These are phyloP conservation scores for Cyanoderma ruficeps DNA, from an alignment of 2,113 vertebrate species.

Conservation along the genomic window DNA sequence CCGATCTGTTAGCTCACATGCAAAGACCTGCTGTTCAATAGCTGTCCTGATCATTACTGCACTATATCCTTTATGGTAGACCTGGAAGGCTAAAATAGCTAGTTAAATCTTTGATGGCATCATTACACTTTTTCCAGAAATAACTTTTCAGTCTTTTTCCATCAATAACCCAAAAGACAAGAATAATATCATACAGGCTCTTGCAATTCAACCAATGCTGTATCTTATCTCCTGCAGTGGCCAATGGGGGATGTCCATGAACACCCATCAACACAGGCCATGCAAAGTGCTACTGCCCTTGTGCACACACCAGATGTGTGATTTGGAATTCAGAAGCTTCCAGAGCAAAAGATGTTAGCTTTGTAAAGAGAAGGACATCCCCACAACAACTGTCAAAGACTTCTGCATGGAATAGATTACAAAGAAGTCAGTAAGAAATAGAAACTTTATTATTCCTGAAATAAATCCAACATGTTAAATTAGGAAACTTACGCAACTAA, in stretches of 20 bases:
- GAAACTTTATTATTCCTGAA: slow-evolving; percentile 6
- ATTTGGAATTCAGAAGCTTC: not conserved
- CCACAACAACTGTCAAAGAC: not conserved
- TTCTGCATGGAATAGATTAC: not conserved
- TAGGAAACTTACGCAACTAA: slow-evolving; percentile 11
- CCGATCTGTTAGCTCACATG: not conserved
- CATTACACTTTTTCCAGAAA: not conserved
- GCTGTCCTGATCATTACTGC: not conserved
- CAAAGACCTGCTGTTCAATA: not conserved
- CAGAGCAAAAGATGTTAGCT: not conserved
- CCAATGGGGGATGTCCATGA: not conserved
- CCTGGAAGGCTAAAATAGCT: not conserved
- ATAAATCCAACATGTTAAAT: slow-evolving; percentile 15
- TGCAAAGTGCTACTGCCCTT: not conserved
- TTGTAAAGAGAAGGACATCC: not conserved
- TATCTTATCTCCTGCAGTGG: not conserved
- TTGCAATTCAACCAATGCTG: not conserved
- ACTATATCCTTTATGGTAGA: not conserved
- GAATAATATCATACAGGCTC: not conserved
- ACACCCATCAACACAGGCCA: not conserved
- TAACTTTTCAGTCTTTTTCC: not conserved
- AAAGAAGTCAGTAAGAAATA: not conserved
- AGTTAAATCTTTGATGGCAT: not conserved
- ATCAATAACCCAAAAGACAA: not conserved
- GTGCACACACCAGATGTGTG: not conserved